A percentile compares a stretch with the other conserved stretches of the same genome.
Conservation (phyloP, 2,113 vertebrate genomes). For the Carollia perspicillata region DNA sequence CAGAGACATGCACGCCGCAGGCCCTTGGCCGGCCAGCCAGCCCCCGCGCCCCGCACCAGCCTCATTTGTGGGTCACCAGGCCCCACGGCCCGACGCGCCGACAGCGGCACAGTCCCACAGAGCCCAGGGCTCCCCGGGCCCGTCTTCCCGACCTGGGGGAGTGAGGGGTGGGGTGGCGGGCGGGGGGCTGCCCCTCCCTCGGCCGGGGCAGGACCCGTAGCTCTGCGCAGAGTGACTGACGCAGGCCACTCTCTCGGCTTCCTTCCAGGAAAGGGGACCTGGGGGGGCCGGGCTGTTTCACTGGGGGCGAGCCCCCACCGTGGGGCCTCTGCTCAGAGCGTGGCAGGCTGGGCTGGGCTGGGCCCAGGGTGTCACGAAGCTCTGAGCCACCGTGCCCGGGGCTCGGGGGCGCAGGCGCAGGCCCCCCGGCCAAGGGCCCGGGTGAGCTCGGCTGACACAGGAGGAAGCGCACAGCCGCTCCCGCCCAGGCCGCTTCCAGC, state of each 20-base stretch:
- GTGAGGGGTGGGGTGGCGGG: no score
- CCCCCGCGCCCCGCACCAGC: fast-evolving
- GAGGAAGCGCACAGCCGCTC: fast-evolving
- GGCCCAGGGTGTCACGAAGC: fast-evolving
- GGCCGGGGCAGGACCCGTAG: not conserved
- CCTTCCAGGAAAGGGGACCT: fast-evolving
- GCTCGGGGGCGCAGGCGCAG: slow-evolving; percentile 6
- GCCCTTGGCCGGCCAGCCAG: fast-evolving
- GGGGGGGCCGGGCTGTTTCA: fast-evolving
- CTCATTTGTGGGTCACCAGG: fast-evolving
- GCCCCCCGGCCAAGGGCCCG: no score
- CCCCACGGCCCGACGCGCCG: fast-evolving
- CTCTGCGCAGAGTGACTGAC: fast-evolving
- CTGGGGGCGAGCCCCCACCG: fast-evolving
- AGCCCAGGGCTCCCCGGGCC: fast-evolving
- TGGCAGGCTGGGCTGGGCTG: not conserved
- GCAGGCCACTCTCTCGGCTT: fast-evolving
- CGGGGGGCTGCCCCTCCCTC: fast-evolving
- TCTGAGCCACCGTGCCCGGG: slow-evolving; percentile 85
- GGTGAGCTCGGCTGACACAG: fast-evolving
- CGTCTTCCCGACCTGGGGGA: fast-evolving
- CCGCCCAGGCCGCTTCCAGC: fast-evolving
- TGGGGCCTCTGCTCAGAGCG: no score
- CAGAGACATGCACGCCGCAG: not conserved
- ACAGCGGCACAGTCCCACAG: fast-evolving